Evolutionary conservation across 1,140 invertebrate genomes (phyloP).

Genomic region (Lordiphosa clarofinis): DNA sequence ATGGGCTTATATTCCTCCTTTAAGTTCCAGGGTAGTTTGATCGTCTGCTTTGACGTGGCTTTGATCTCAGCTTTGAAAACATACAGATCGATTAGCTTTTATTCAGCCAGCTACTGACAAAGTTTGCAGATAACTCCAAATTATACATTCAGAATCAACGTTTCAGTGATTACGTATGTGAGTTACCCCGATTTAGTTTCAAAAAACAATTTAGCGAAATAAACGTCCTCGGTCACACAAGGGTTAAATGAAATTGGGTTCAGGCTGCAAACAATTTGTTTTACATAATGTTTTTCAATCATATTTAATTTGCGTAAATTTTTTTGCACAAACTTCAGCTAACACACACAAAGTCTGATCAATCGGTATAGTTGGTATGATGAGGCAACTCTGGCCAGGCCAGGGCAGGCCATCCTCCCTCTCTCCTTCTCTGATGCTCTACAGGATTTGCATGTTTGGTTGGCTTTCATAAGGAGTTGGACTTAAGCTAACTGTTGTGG

Average conservation of each 20-base stretch:
- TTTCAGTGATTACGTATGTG: too few species aligned
- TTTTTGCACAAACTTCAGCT: constrained; percentile 24
- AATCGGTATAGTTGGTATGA: constrained; percentile 20
- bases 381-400: constrained; percentile 18
- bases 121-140: too few species aligned
- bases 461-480: constrained; percentile 11
- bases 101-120: too few species aligned
- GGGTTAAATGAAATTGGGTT: constrained; percentile 1
- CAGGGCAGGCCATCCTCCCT: background rate
- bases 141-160: too few species aligned
- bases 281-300: constrained; percentile 47
- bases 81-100: too few species aligned
- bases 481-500: constrained; percentile 33
- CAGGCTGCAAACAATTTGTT: constrained; percentile 17
- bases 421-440: constrained; percentile 7
- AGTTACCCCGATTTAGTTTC: too few species aligned
- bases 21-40: too few species aligned
- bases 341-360: constrained; percentile 37
- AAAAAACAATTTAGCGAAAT: too few species aligned
- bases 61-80: too few species aligned
- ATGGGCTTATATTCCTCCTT: too few species aligned
- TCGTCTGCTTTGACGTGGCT: too few species aligned
- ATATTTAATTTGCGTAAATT: constrained; percentile 38
- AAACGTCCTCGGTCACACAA: too few species aligned
- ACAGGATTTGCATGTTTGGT: constrained; percentile 39